These are phyloP conservation scores for Hormiphora californensis DNA, from an alignment of 37 sponge, comb jelly and placozoan genomes.

Conservation along the genomic window DNA sequence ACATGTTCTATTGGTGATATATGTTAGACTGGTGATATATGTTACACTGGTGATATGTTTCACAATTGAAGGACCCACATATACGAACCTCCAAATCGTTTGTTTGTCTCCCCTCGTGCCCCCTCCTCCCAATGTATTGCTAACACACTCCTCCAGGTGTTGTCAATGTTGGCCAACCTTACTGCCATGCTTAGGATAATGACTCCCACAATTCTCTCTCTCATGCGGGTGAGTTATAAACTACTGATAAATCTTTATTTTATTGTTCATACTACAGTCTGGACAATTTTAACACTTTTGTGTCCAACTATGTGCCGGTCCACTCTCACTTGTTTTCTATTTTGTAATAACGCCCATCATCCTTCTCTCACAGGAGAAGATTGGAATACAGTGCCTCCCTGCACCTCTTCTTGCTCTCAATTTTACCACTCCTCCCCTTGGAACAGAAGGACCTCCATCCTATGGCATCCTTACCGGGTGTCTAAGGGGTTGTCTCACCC, in stretches of 20 bases:
- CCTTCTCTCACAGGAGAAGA: conserved; percentile 6
- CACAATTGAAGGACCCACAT: too few relatives aligned
- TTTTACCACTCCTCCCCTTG: conserved; percentile 17
- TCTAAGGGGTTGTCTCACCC: conserved; percentile 1
- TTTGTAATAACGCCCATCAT: not conserved
- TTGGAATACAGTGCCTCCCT: not conserved
- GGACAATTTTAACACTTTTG: too few relatives aligned
- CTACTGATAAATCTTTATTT: too few relatives aligned
- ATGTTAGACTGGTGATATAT: too few relatives aligned
- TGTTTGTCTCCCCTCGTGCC: too few relatives aligned
- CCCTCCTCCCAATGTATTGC: too few relatives aligned
- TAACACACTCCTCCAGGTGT: too few relatives aligned
- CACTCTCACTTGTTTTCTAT: not conserved
- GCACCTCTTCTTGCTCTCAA: conserved; percentile 38
- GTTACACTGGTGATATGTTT: too few relatives aligned
- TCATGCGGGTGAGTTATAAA: conserved; percentile 1
- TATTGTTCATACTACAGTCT: too few relatives aligned
- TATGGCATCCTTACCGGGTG: conserved; percentile 44
- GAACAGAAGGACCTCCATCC: not conserved
- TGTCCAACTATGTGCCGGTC: too few relatives aligned
- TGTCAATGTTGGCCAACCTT: conserved; percentile 17
- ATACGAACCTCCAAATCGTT: too few relatives aligned
- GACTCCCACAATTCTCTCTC: conserved; percentile 35
- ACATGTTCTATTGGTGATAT: too few relatives aligned
- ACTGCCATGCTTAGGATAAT: conserved; percentile 41